Evolutionary conservation across 2,113 vertebrate species (phyloP).

Genomic region (Mola mola): DNA sequence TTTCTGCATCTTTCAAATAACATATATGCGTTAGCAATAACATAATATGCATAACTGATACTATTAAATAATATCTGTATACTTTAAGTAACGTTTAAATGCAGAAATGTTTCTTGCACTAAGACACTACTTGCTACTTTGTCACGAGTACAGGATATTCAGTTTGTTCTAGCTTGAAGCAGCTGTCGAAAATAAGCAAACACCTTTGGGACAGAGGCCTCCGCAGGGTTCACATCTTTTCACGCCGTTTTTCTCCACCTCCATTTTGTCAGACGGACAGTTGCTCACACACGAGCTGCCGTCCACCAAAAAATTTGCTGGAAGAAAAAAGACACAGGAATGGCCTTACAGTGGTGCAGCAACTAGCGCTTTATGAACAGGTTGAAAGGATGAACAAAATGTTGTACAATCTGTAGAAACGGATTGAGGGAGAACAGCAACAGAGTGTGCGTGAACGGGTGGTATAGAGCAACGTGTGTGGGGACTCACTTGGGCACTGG

Average conservation of each 20-base stretch:
- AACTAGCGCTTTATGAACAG: no score
- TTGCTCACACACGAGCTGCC: conserved; percentile 91
- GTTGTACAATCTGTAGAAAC: background rate
- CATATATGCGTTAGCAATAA: no score
- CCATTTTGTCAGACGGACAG: conserved; percentile 89
- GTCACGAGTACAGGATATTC: no score
- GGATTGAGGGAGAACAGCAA: background rate
- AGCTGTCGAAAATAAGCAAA: background rate
- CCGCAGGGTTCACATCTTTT: conserved; percentile 89
- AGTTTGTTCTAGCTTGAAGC: background rate
- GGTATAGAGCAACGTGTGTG: background rate
- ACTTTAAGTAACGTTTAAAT: no score
- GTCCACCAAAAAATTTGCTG: conserved; percentile 91
- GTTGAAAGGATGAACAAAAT: background rate
- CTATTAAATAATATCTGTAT: no score
- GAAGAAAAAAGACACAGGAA: conserved; percentile 1
- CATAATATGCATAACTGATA: no score
- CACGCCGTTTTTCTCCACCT: conserved; percentile 89
- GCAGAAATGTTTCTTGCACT: no score
- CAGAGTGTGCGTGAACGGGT: background rate
- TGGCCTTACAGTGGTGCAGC: no score
- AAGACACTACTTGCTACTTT: no score
- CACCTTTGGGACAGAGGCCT: conserved; percentile 93
- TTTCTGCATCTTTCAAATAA: no score
- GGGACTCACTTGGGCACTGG: conserved; percentile 88